These are phyloP conservation scores for Cremastinae sp. DNA, from an alignment of 2,888 invertebrate genomes.

Conservation along the genomic window DNA sequence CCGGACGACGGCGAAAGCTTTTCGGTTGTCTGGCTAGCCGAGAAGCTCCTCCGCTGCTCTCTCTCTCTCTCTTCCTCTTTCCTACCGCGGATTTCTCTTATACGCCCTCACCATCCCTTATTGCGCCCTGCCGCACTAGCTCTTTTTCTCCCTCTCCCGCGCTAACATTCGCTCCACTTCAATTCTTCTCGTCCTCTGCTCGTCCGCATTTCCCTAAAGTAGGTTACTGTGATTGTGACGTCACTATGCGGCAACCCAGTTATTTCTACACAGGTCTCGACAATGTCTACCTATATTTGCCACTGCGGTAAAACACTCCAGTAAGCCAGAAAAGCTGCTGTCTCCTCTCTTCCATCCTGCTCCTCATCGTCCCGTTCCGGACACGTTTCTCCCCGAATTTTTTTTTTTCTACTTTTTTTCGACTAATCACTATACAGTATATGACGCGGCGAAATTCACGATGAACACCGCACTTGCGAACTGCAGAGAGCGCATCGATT, in stretches of 20 bases:
- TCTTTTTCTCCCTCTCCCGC: conserved; percentile 21
- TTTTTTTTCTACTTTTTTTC: not conserved
- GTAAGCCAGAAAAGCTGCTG: conserved; percentile 37
- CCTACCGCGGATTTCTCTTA: too few species aligned
- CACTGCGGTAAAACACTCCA: conserved; percentile 74
- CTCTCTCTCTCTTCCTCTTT: conserved; percentile 21
- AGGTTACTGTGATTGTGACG: conserved; percentile 77
- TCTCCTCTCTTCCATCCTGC: conserved; percentile 14
- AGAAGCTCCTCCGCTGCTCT: conserved; percentile 36
- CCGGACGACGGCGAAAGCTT: conserved; percentile 55
- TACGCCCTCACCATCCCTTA: conserved; percentile 3
- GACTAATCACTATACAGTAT: too few species aligned
- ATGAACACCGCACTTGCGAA: too few species aligned
- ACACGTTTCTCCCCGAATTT: not conserved
- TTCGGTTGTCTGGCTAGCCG: conserved; percentile 46
- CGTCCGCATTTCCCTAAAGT: conserved; percentile 60
- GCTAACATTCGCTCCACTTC: conserved; percentile 11
- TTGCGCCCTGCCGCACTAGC: conserved; percentile 37
- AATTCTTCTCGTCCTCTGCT: conserved; percentile 6
- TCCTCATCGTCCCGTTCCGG: not conserved
- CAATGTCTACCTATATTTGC: conserved; percentile 66
- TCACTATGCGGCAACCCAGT: conserved; percentile 79
- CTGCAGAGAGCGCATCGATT: too few species aligned
- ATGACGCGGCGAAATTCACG: too few species aligned
- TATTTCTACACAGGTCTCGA: conserved; percentile 63